Conservation (phyloP, 1,140 invertebrate genomes). For the Ips typographus region DNA sequence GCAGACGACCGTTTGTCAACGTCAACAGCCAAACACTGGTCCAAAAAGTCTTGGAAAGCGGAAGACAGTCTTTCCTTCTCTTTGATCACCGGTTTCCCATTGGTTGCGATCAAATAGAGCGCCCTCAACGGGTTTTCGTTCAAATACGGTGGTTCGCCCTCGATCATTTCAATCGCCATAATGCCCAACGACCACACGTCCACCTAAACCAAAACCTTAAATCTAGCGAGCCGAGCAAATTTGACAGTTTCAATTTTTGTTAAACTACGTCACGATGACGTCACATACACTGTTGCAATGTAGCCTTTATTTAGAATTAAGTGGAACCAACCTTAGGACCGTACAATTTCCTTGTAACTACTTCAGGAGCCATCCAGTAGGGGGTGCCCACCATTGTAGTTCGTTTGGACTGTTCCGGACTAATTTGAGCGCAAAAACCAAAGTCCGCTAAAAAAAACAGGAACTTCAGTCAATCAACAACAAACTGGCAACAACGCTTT, state of each 20-base stretch:
- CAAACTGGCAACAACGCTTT: constrained; percentile 50
- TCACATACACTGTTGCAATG: background rate
- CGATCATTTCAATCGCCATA: constrained; percentile 99
- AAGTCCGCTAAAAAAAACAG: constrained; percentile 84
- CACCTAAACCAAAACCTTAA: constrained; percentile 60
- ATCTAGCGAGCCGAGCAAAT: too few species aligned
- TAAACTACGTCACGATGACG: too few species aligned
- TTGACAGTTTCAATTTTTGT: too few species aligned
- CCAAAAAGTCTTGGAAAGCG: constrained; percentile 97
- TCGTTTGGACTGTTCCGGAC: constrained; percentile 96
- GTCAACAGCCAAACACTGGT: constrained; percentile 97
- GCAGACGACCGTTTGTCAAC: constrained; percentile 91
- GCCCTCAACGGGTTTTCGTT: constrained; percentile 97
- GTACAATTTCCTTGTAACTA: constrained; percentile 86
- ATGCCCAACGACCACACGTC: constrained; percentile 98
- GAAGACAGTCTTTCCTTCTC: constrained; percentile 94
- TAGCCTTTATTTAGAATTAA: background rate
- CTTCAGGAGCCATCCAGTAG: constrained; percentile 98
- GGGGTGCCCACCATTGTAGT: constrained; percentile 99
- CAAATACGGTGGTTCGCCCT: constrained; percentile 97
- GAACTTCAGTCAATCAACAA: background rate
- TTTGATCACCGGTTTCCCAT: constrained; percentile 99
- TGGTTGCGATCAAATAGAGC: constrained; percentile 97
- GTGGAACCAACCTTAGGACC: constrained; percentile 73
- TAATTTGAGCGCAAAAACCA: constrained; percentile 99